Conservation (phyloP, 2,888 invertebrate genomes). For the Cactoblastis cactorum region DNA sequence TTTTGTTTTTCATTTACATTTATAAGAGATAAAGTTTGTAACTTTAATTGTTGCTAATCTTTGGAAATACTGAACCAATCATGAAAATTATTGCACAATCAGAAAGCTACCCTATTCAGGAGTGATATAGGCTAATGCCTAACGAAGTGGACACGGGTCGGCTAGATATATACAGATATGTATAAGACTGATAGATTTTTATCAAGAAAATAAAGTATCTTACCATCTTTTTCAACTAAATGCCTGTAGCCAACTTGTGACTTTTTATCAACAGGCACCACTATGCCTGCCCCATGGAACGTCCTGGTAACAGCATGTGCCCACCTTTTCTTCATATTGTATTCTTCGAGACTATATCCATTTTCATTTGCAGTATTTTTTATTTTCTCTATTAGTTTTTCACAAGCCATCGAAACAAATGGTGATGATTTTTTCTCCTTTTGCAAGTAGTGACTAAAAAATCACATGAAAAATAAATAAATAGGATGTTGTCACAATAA, state of each 20-base stretch:
- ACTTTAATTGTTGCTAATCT: too few species aligned
- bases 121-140: too few species aligned
- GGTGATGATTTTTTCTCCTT: constrained; percentile 78
- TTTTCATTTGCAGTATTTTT: constrained; percentile 81
- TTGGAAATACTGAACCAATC: too few species aligned
- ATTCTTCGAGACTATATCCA: constrained; percentile 77
- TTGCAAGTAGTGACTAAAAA: constrained; percentile 72
- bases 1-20: too few species aligned
- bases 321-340: constrained; percentile 80
- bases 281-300: constrained; percentile 90
- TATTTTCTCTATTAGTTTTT: constrained; percentile 80
- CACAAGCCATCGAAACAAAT: constrained; percentile 81
- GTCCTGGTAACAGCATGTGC: constrained; percentile 83
- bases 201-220: constrained; percentile 17
- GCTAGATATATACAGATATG: too few species aligned
- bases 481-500: not conserved
- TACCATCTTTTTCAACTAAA: constrained; percentile 83
- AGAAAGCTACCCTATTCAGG: too few species aligned
- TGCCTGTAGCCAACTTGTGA: constrained; percentile 92
- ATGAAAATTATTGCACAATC: too few species aligned
- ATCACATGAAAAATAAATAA: constrained; percentile 24
- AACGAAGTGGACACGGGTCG: too few species aligned
- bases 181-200: too few species aligned
- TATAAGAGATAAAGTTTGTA: too few species aligned
- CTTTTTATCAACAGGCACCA: constrained; percentile 90